Percentiles rank a stretch among this genome's conserved stretches.
phyloP scores from a whole-genome alignment of 2,113 vertebrate species.

The Dasypus novemcinctus region DNA sequence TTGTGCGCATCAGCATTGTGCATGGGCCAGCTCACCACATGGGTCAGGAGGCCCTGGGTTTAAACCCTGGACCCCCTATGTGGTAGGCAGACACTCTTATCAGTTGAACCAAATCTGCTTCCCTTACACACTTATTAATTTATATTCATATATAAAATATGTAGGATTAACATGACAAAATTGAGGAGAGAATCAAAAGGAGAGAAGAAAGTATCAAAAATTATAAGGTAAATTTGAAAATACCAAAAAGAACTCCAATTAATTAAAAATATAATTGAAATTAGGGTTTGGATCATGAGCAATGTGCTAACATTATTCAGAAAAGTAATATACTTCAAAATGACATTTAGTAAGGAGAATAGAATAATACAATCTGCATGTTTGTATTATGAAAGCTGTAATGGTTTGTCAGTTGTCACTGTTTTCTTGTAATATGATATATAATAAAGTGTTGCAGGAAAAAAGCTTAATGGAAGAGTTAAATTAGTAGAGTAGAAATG shows the following conservation, averaged over 20 bases:
- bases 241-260: neutral
- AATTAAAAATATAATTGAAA: slow-evolving; percentile 66
- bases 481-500: neutral
- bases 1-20: no score
- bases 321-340: slow-evolving; percentile 77
- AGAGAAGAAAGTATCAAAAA: no score
- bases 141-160: neutral
- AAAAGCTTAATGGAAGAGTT: neutral
- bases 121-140: neutral
- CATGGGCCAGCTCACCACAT: no score
- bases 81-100: no score
- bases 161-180: neutral
- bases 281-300: slow-evolving; percentile 83
- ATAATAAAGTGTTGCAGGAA: slow-evolving; percentile 89
- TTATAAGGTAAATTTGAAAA: neutral
- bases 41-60: no score
- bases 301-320: slow-evolving; percentile 84
- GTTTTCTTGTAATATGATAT: slow-evolving; percentile 94
- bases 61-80: no score
- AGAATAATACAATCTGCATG: slow-evolving; percentile 90
- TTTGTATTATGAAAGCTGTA: slow-evolving; percentile 97
- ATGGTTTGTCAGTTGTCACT: slow-evolving; percentile 94
- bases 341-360: slow-evolving; percentile 87
- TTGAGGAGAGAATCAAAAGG: neutral
- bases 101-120: no score